Percentiles rank a stretch among this genome's conserved stretches.
phyloP scores from a whole-genome alignment of 1,140 invertebrate genomes.

The Tachypleus tridentatus region DNA sequence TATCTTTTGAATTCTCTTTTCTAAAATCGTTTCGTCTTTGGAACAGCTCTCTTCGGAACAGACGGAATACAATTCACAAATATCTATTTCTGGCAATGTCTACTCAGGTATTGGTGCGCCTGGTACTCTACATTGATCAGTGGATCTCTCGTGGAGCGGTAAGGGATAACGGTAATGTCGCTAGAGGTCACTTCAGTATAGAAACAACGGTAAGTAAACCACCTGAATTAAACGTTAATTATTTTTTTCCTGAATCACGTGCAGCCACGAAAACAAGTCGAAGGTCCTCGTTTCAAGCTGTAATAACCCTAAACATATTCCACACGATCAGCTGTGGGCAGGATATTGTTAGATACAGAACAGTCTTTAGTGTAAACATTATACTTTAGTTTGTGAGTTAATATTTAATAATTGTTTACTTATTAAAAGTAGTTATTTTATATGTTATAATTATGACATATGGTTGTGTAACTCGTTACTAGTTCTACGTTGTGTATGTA shows the following conservation, averaged over 20 bases:
- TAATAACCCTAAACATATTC: neutral
- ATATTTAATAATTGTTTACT: neutral
- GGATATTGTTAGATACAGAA: neutral
- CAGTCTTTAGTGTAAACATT: neutral
- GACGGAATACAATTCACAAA: too few relatives aligned
- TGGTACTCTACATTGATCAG: slow-evolving; percentile 75
- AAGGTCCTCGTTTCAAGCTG: neutral
- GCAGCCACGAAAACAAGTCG: neutral
- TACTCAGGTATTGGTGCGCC: slow-evolving; percentile 65
- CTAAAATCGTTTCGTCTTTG: too few relatives aligned
- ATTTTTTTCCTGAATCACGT: neutral
- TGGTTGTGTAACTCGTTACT: too few relatives aligned
- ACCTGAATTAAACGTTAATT: neutral
- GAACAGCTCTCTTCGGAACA: too few relatives aligned
- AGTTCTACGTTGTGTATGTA: too few relatives aligned
- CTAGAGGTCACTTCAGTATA: slow-evolving; percentile 41
- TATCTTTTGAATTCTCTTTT: too few relatives aligned
- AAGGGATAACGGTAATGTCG: slow-evolving; percentile 7
- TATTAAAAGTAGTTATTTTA: too few relatives aligned
- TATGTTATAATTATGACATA: too few relatives aligned
- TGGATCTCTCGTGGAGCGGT: slow-evolving; percentile 39
- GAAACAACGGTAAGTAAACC: slow-evolving; percentile 57
- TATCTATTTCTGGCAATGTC: slow-evolving; percentile 48
- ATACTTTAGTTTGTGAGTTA: neutral
- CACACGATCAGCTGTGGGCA: neutral